phyloP scores from a whole-genome alignment of 2,797 vertebrate species.

The Sebastes glaucus region DNA sequence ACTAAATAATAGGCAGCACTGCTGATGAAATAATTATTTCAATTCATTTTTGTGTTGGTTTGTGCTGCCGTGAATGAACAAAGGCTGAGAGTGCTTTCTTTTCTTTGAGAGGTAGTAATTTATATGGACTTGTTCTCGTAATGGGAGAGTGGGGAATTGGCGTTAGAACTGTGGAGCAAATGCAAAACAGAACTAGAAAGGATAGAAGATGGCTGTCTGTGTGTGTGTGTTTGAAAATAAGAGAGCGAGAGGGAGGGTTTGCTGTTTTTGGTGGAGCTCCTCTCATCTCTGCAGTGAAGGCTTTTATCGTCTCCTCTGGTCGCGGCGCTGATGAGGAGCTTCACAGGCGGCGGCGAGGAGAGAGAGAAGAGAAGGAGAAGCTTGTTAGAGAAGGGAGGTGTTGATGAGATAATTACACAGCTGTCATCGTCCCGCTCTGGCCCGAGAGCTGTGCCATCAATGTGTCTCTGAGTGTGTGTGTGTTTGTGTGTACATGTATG shows the following conservation, averaged over 20 bases:
- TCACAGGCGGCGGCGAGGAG: slow-evolving; percentile 20
- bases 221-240: not conserved
- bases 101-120: slow-evolving; percentile 29
- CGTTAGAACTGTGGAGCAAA: slow-evolving; percentile 22
- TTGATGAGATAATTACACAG: slow-evolving; percentile 78
- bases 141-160: slow-evolving; percentile 51
- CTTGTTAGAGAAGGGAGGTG: slow-evolving; percentile 71
- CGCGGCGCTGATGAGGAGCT: slow-evolving; percentile 48
- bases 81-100: not conserved
- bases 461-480: not conserved
- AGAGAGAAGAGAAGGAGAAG: slow-evolving; percentile 51
- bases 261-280: slow-evolving; percentile 36
- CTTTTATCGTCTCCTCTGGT: slow-evolving; percentile 66
- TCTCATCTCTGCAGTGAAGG: slow-evolving; percentile 57
- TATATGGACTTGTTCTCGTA: slow-evolving; percentile 41
- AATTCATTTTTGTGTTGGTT: slow-evolving; percentile 30
- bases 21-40: slow-evolving; percentile 25
- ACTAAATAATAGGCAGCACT: not conserved
- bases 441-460: slow-evolving; percentile 38
- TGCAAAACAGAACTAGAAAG: slow-evolving; percentile 32
- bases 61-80: slow-evolving; percentile 14
- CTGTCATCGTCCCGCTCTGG: slow-evolving; percentile 66
- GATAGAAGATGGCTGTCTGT: slow-evolving; percentile 8
- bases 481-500: not conserved
- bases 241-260: not conserved